Evolutionary conservation across 2,888 invertebrate genomes (phyloP).

Genomic region (Dysmachus trigonus): DNA sequence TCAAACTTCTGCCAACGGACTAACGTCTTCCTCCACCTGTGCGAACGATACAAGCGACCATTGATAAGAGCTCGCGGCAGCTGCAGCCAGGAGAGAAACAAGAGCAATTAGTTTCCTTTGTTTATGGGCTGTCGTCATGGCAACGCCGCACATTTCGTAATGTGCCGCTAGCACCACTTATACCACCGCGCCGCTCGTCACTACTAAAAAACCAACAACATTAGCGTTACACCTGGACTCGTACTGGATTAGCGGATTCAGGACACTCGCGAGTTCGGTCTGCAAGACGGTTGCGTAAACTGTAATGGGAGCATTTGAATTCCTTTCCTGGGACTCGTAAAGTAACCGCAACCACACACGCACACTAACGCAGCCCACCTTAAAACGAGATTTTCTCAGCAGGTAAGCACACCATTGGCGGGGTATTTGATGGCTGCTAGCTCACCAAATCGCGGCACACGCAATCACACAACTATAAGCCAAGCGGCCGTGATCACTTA

Average conservation of each 20-base stretch:
- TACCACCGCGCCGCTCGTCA: neutral
- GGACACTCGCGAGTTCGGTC: neutral
- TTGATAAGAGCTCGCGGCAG: neutral
- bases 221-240: neutral
- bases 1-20: neutral
- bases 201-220: neutral
- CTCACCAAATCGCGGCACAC: constrained; percentile 17
- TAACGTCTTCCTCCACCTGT: constrained; percentile 7
- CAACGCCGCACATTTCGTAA: constrained; percentile 21
- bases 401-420: neutral
- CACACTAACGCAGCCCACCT: neutral
- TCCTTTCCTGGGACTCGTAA: neutral
- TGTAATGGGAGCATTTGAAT: constrained; percentile 27
- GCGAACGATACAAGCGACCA: neutral
- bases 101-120: constrained; percentile 23
- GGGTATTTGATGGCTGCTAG: neutral
- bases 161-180: neutral
- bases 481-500: neutral
- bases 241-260: neutral
- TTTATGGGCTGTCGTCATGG: constrained; percentile 30
- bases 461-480: neutral
- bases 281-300: neutral
- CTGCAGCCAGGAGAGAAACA: neutral
- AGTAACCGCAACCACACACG: neutral
- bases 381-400: neutral